phyloP scores from a whole-genome alignment of 2,797 vertebrate genomes.

The Zalophus californianus region DNA sequence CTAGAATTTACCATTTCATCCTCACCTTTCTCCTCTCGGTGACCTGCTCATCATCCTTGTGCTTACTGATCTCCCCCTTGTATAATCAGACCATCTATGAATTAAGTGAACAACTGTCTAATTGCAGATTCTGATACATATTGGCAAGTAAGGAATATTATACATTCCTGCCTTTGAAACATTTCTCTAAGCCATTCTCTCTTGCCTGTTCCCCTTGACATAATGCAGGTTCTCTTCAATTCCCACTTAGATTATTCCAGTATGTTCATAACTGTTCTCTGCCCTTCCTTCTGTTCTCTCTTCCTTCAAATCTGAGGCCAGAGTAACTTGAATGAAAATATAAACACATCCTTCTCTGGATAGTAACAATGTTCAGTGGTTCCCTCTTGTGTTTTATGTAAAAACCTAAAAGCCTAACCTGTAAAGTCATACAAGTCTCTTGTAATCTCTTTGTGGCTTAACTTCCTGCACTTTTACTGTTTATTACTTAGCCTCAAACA shows the following conservation, averaged over 20 bases:
- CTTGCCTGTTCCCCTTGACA: background rate
- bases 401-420: background rate
- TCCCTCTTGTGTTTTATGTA: background rate
- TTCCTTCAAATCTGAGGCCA: background rate
- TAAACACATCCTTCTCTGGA: background rate
- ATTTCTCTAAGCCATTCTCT: background rate
- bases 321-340: slow-evolving; percentile 17
- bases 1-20: background rate
- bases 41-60: background rate
- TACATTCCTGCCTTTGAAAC: background rate
- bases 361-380: background rate
- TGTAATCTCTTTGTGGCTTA: background rate
- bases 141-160: background rate
- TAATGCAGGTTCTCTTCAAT: background rate
- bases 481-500: background rate
- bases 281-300: background rate
- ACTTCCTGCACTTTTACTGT: background rate
- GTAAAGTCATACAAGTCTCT: background rate
- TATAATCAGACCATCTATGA: background rate
- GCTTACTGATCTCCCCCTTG: background rate
- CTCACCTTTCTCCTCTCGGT: background rate
- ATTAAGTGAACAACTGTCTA: background rate
- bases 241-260: background rate
- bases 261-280: background rate
- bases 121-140: background rate